A percentile compares a stretch with the other conserved stretches of the same genome.
phyloP scores from a whole-genome alignment of 2,888 invertebrate species.

The Pachliopta kotzebuea region DNA sequence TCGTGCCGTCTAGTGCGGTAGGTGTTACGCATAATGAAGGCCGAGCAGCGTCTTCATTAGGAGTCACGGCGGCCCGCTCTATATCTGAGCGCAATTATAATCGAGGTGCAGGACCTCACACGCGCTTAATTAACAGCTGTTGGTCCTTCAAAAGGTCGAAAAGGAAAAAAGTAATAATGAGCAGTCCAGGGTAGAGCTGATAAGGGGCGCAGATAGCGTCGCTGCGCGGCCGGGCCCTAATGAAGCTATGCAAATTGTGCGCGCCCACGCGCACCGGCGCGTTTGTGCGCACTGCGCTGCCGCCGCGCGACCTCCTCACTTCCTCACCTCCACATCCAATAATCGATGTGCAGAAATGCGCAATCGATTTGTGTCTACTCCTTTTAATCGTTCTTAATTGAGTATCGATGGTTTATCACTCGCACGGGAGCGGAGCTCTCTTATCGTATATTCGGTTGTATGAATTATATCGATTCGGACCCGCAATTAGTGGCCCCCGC shows the following conservation, averaged over 20 bases:
- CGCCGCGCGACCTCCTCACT: too few species aligned
- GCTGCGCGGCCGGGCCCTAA: slow-evolving; percentile 32
- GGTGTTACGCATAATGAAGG: slow-evolving; percentile 7
- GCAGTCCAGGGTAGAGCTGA: slow-evolving; percentile 32
- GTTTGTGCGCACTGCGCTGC: slow-evolving; percentile 30
- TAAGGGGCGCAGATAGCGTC: slow-evolving; percentile 33
- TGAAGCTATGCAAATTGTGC: slow-evolving; percentile 47
- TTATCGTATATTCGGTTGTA: slow-evolving; percentile 16
- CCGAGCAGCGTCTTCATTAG: slow-evolving; percentile 31
- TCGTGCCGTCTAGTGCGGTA: neutral
- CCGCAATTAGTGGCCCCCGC: slow-evolving; percentile 10
- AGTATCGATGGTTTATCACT: slow-evolving; percentile 15
- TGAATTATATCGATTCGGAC: slow-evolving; percentile 13
- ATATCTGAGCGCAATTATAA: slow-evolving; percentile 41
- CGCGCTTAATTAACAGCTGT: slow-evolving; percentile 46
- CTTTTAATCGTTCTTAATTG: slow-evolving; percentile 26
- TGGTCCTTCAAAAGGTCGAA: slow-evolving; percentile 38
- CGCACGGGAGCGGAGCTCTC: slow-evolving; percentile 2
- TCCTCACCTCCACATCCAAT: slow-evolving; percentile 21
- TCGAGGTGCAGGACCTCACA: slow-evolving; percentile 50
- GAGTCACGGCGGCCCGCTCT: slow-evolving; percentile 34
- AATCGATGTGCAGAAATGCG: slow-evolving; percentile 25
- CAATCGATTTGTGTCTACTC: slow-evolving; percentile 28
- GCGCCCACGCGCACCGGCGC: slow-evolving; percentile 42
- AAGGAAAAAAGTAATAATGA: slow-evolving; percentile 26